Conservation (phyloP, 1,140 invertebrate genomes). For the Macrobrachium rosenbergii region DNA sequence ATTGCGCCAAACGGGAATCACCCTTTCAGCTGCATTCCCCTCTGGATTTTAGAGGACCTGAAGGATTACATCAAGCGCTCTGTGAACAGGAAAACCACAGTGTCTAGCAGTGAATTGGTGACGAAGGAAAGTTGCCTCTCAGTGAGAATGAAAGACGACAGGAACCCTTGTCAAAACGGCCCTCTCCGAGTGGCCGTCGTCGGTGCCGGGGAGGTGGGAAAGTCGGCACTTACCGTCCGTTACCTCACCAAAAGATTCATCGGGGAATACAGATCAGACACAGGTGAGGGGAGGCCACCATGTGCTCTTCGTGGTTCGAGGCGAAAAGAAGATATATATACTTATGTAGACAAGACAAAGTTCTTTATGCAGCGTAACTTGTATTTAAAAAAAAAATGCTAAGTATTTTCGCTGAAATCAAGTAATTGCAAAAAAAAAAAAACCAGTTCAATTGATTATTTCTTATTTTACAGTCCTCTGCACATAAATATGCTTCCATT, state of each 20-base stretch:
- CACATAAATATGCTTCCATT: too few species aligned
- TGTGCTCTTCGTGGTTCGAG: too few species aligned
- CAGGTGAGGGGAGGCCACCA: slow-evolving; percentile 74
- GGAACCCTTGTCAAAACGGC: slow-evolving; percentile 25
- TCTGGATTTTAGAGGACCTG: slow-evolving; percentile 65
- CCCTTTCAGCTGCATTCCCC: slow-evolving; percentile 59
- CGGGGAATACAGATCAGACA: slow-evolving; percentile 85
- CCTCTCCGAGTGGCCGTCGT: slow-evolving; percentile 53
- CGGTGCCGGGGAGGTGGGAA: slow-evolving; percentile 57
- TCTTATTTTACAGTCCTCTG: too few species aligned
- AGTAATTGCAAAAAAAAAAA: too few species aligned
- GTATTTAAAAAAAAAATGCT: too few species aligned
- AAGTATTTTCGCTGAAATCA: too few species aligned
- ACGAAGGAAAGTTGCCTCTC: neutral
- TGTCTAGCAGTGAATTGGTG: slow-evolving; percentile 29
- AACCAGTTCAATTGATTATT: too few species aligned
- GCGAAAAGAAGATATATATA: too few species aligned
- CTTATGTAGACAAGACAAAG: too few species aligned
- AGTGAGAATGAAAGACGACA: slow-evolving; percentile 54
- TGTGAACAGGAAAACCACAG: slow-evolving; percentile 30
- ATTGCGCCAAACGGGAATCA: slow-evolving; percentile 60
- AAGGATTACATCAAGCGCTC: slow-evolving; percentile 61
- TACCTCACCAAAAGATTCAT: slow-evolving; percentile 84
- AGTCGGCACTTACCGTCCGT: slow-evolving; percentile 81
- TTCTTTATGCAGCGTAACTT: too few species aligned